phyloP scores from a whole-genome alignment of 1,140 invertebrate species.

The Pseudomyrmex pallidus region DNA sequence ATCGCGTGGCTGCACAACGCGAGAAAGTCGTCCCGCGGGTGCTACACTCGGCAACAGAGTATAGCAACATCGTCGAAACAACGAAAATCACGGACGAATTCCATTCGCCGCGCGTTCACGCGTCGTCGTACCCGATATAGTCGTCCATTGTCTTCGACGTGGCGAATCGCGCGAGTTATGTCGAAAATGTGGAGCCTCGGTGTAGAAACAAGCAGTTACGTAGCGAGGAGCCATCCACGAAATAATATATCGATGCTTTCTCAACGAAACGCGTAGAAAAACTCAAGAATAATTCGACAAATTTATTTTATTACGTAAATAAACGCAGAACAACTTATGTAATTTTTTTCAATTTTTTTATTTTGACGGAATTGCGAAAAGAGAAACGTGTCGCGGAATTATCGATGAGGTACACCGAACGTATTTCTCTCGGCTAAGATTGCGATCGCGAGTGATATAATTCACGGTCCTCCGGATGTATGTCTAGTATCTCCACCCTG shows the following conservation, averaged over 20 bases:
- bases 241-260: too few relatives aligned
- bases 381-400: not conserved
- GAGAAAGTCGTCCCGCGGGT: constrained; percentile 35
- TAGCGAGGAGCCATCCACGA: too few relatives aligned
- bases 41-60: not conserved
- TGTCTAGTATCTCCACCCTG: not conserved
- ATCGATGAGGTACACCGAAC: not conserved
- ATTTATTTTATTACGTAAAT: too few relatives aligned
- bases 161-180: not conserved
- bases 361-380: not conserved
- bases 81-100: constrained; percentile 59
- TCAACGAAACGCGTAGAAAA: not conserved
- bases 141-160: constrained; percentile 42
- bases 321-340: not conserved
- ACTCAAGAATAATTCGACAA: not conserved
- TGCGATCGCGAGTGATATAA: constrained; percentile 40
- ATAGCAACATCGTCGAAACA: not conserved
- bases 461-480: constrained; percentile 8
- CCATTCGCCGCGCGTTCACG: not conserved
- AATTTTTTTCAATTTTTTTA: not conserved
- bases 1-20: constrained; percentile 26
- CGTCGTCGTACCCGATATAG: constrained; percentile 11
- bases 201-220: too few relatives aligned
- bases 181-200: too few relatives aligned
- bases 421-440: constrained; percentile 18